Conservation (phyloP, 2,113 vertebrate species). For the Seriola quinqueradiata region DNA sequence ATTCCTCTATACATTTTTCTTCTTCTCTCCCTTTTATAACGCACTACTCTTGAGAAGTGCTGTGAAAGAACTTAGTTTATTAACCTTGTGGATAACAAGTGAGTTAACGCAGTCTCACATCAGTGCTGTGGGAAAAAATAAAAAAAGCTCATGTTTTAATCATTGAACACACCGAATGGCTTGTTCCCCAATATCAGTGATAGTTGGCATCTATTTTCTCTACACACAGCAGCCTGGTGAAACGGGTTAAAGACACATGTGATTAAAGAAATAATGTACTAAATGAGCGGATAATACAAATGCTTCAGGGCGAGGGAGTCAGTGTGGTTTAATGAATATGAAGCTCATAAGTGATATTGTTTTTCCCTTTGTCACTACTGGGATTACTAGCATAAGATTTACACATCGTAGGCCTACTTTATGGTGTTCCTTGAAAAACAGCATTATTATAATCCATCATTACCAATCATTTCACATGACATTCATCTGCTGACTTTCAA, state of each 20-base stretch:
- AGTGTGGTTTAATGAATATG: background rate
- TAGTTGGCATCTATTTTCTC: background rate
- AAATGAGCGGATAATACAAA: background rate
- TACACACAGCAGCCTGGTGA: background rate
- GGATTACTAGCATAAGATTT: background rate
- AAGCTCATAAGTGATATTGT: background rate
- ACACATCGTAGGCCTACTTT: too few relatives aligned
- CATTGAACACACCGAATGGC: background rate
- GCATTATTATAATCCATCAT: background rate
- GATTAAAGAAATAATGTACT: background rate
- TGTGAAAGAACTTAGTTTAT: background rate
- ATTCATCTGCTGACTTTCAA: background rate
- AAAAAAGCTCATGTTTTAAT: background rate
- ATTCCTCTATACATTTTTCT: background rate
- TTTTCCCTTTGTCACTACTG: background rate
- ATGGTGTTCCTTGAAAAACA: background rate
- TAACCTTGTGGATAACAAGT: background rate
- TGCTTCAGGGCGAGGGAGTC: background rate
- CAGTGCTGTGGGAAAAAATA: too few relatives aligned
- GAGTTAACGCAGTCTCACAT: background rate
- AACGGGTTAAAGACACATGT: background rate
- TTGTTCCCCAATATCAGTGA: background rate
- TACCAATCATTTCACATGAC: background rate
- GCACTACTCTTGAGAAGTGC: background rate
- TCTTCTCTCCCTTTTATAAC: background rate